These are phyloP conservation scores for Cheilosia vernalis DNA, from an alignment of 2,888 invertebrate genomes.

Conservation along the genomic window DNA sequence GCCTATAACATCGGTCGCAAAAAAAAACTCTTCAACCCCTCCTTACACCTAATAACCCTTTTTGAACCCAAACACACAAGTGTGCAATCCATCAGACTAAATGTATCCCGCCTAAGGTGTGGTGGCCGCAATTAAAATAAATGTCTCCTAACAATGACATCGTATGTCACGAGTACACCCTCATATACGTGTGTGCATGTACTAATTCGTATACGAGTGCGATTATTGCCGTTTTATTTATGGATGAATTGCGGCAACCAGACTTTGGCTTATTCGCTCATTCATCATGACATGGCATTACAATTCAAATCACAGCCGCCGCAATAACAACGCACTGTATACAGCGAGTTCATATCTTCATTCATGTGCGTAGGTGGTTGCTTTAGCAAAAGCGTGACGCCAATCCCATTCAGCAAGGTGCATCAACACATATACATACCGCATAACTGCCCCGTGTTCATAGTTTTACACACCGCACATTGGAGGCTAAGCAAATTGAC, in stretches of 20 bases:
- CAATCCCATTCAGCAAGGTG: slow-evolving; percentile 30
- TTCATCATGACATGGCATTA: slow-evolving; percentile 70
- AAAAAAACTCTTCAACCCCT: background rate
- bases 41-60: background rate
- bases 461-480: slow-evolving; percentile 59
- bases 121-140: slow-evolving; percentile 67
- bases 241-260: slow-evolving; percentile 61
- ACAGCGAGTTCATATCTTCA: background rate
- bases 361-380: background rate
- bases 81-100: slow-evolving; percentile 31
- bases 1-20: background rate
- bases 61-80: background rate
- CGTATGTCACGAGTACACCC: slow-evolving; percentile 26
- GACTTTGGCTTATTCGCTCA: slow-evolving; percentile 26
- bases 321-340: slow-evolving; percentile 32
- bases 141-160: slow-evolving; percentile 46
- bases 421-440: slow-evolving; percentile 27
- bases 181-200: slow-evolving; percentile 12
- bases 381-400: slow-evolving; percentile 40
- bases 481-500: slow-evolving; percentile 72
- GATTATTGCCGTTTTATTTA: slow-evolving; percentile 69
- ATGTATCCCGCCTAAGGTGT: slow-evolving; percentile 55
- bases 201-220: slow-evolving; percentile 37
- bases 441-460: slow-evolving; percentile 40
- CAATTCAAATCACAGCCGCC: slow-evolving; percentile 60